Conservation (phyloP, 2,113 vertebrate genomes). For the Catagonus wagneri region DNA sequence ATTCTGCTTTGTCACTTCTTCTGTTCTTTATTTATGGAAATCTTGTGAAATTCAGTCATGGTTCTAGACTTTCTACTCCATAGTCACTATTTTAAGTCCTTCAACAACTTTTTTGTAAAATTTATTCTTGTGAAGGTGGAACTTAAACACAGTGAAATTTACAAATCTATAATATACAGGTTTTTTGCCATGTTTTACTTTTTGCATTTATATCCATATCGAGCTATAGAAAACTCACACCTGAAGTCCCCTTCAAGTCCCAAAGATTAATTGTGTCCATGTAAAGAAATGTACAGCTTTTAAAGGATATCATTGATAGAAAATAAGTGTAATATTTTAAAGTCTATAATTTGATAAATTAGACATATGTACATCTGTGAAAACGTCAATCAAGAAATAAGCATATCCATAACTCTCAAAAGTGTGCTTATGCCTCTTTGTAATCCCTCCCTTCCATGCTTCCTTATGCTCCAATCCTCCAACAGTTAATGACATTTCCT, state of each 20-base stretch:
- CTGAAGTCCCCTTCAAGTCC: neutral
- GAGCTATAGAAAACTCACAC: neutral
- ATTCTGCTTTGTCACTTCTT: neutral
- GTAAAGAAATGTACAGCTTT: neutral
- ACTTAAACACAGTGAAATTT: neutral
- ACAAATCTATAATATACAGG: neutral
- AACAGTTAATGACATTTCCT: neutral
- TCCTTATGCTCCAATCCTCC: neutral
- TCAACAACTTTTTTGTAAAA: neutral
- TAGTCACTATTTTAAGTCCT: neutral
- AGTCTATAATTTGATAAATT: neutral
- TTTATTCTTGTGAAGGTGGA: neutral
- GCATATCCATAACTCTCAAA: neutral
- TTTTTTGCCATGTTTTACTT: neutral
- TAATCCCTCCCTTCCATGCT: neutral
- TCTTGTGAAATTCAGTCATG: neutral
- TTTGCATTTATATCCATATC: neutral
- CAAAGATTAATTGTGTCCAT: constrained; percentile 4
- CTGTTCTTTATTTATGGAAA: neutral
- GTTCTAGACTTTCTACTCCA: neutral
- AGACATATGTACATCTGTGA: neutral
- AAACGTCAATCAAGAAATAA: neutral
- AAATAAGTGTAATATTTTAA: neutral
- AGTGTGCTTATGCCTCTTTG: neutral
- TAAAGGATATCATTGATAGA: neutral